These are phyloP conservation scores for Anarhynchus alexandrinus DNA, from an alignment of 2,113 vertebrate genomes.

Conservation along the genomic window DNA sequence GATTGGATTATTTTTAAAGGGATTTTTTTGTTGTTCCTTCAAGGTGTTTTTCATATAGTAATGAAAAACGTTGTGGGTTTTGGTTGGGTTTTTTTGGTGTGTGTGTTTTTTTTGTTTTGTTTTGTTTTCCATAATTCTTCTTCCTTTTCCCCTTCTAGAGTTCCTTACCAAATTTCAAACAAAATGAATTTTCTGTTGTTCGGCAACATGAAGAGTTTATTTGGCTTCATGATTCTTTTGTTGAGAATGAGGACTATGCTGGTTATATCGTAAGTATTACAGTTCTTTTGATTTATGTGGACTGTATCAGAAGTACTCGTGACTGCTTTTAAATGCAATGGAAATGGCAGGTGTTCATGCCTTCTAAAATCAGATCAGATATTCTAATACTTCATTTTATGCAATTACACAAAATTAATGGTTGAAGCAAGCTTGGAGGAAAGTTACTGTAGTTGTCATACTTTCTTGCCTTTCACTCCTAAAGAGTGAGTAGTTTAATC, in stretches of 20 bases:
- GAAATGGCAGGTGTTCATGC: background rate
- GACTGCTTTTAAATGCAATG: background rate
- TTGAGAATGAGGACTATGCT: conserved; percentile 97
- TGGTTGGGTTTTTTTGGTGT: background rate
- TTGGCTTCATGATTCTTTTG: conserved; percentile 98
- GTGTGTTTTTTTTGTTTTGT: background rate
- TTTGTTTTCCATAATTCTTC: background rate
- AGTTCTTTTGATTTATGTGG: background rate
- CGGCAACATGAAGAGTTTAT: conserved; percentile 98
- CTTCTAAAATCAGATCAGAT: background rate
- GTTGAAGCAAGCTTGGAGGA: background rate
- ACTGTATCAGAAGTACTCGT: background rate
- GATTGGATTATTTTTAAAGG: background rate
- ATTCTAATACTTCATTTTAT: background rate
- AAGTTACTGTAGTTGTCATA: background rate
- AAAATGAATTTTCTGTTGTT: conserved; percentile 97
- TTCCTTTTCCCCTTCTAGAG: conserved; percentile 77
- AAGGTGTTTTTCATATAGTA: background rate
- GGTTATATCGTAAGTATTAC: conserved; percentile 93
- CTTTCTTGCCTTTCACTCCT: background rate
- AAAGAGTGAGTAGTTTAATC: background rate
- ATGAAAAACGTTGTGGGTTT: background rate
- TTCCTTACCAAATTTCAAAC: conserved; percentile 97
- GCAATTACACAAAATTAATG: background rate
- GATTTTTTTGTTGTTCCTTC: background rate